Percentiles rank a stretch among this genome's conserved stretches.
Evolutionary conservation across 1,140 invertebrate species (phyloP).

Genomic region (Temnothorax longispinosus): DNA sequence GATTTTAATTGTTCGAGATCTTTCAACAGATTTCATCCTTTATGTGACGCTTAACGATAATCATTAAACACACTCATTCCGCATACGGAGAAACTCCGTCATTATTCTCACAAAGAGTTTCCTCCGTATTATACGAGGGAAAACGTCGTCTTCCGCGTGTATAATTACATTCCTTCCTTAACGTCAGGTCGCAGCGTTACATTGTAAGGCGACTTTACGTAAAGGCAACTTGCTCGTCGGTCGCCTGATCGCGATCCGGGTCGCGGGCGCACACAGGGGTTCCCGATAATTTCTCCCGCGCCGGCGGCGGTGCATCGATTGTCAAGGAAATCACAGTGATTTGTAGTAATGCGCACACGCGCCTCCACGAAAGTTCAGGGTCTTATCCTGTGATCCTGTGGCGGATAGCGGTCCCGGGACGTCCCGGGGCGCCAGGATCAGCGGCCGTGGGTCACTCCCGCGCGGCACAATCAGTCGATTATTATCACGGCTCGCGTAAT

Average conservation of each 20-base stretch:
- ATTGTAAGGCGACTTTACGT: conserved; percentile 30
- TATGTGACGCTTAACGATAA: not conserved
- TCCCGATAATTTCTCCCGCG: conserved; percentile 17
- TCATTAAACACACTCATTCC: conserved; percentile 9
- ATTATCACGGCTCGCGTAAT: conserved; percentile 71
- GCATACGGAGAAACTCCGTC: conserved; percentile 45
- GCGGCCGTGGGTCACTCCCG: conserved; percentile 60
- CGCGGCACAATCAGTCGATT: conserved; percentile 66
- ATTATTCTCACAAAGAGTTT: conserved; percentile 33
- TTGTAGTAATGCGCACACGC: conserved; percentile 66
- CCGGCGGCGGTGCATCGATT: conserved; percentile 5
- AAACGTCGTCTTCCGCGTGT: conserved; percentile 33
- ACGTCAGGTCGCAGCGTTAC: conserved; percentile 20
- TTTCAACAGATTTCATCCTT: conserved; percentile 7
- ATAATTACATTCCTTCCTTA: conserved; percentile 32
- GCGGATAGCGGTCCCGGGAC: conserved; percentile 60
- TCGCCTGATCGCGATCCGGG: conserved; percentile 18
- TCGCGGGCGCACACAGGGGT: conserved; percentile 18
- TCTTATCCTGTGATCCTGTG: conserved; percentile 54
- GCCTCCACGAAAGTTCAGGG: conserved; percentile 61
- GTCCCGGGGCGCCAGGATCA: conserved; percentile 57
- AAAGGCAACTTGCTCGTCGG: conserved; percentile 15
- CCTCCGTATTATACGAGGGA: not conserved
- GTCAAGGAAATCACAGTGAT: conserved; percentile 59
- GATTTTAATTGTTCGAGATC: not conserved